These are phyloP conservation scores for Lissocephala sabroskyi DNA, from an alignment of 2,888 invertebrate species.

Conservation along the genomic window DNA sequence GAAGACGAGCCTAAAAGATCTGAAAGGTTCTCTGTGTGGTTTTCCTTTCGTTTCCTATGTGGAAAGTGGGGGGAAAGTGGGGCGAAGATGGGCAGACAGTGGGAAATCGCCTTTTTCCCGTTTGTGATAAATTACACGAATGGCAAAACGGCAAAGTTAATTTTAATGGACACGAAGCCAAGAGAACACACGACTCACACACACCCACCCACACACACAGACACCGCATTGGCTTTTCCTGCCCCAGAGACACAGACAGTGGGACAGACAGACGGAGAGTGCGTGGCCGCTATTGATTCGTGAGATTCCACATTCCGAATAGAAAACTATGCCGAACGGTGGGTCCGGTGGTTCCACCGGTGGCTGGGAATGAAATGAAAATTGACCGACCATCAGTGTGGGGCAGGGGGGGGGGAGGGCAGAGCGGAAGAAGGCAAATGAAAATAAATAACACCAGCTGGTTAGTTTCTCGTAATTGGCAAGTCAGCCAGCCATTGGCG, in stretches of 20 bases:
- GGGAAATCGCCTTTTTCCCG: slow-evolving; percentile 41
- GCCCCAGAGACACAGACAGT: slow-evolving; percentile 10
- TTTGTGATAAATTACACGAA: slow-evolving; percentile 61
- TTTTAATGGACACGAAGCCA: slow-evolving; percentile 61
- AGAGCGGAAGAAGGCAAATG: slow-evolving; percentile 46
- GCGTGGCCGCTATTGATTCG: slow-evolving; percentile 44
- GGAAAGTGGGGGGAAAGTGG: too few relatives aligned
- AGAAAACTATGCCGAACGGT: slow-evolving; percentile 44
- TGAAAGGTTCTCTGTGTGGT: too few relatives aligned
- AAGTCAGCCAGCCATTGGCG: slow-evolving; percentile 15
- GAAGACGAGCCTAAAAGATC: too few relatives aligned
- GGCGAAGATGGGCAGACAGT: slow-evolving; percentile 13
- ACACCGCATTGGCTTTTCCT: slow-evolving; percentile 7
- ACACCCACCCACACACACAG: slow-evolving; percentile 34
- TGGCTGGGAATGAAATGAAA: too few relatives aligned
- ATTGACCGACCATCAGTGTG: too few relatives aligned
- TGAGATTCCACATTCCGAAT: slow-evolving; percentile 38
- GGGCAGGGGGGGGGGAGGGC: slow-evolving; percentile 24
- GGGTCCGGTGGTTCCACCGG: too few relatives aligned
- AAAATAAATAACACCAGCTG: slow-evolving; percentile 61
- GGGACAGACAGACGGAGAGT: slow-evolving; percentile 22
- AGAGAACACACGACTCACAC: slow-evolving; percentile 6
- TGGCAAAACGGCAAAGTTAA: slow-evolving; percentile 60
- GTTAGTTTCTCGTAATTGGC: slow-evolving; percentile 55
- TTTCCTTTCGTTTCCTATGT: too few relatives aligned